A percentile compares a stretch with the other conserved stretches of the same genome.
phyloP scores from a whole-genome alignment of 1,140 invertebrate species.

The Drosophila asahinai region DNA sequence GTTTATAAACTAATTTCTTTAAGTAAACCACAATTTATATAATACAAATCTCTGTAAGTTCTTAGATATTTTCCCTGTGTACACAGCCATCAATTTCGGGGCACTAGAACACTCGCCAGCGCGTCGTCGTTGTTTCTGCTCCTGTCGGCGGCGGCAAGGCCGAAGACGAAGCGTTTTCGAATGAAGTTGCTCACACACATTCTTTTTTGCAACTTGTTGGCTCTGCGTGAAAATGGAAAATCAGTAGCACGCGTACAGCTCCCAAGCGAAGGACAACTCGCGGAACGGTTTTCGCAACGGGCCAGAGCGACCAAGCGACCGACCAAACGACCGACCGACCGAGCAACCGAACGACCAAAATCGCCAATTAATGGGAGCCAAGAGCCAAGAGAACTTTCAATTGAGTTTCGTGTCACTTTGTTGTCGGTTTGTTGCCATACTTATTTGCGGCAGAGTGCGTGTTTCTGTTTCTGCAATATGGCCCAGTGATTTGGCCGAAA shows the following conservation, averaged over 20 bases:
- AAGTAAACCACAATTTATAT: no score
- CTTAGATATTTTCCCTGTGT: slow-evolving; percentile 4
- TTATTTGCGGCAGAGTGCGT: slow-evolving; percentile 27
- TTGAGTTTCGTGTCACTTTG: slow-evolving; percentile 44
- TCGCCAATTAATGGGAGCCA: slow-evolving; percentile 52
- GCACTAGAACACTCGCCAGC: slow-evolving; percentile 49
- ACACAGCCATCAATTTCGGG: slow-evolving; percentile 44
- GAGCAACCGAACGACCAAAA: slow-evolving; percentile 19
- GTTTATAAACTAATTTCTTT: no score
- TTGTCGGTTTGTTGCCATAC: slow-evolving; percentile 19
- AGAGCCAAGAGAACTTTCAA: slow-evolving; percentile 52
- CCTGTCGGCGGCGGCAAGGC: slow-evolving; percentile 53
- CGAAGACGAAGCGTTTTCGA: slow-evolving; percentile 62
- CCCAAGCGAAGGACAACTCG: slow-evolving; percentile 56
- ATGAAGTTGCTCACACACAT: slow-evolving; percentile 28
- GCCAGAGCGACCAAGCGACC: not conserved
- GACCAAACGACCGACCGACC: not conserved
- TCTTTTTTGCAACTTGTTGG: slow-evolving; percentile 72
- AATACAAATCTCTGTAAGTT: no score
- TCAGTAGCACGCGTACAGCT: slow-evolving; percentile 76
- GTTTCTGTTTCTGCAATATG: slow-evolving; percentile 45
- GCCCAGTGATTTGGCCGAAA: slow-evolving; percentile 51
- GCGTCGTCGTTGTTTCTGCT: slow-evolving; percentile 2
- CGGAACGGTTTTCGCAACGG: slow-evolving; percentile 13
- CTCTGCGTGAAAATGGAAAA: slow-evolving; percentile 60